Evolutionary conservation across 2,113 vertebrate species (phyloP), one percentile per base, ranked within the genome.

Genomic region (Gymnocephalus cernua): DNA sequence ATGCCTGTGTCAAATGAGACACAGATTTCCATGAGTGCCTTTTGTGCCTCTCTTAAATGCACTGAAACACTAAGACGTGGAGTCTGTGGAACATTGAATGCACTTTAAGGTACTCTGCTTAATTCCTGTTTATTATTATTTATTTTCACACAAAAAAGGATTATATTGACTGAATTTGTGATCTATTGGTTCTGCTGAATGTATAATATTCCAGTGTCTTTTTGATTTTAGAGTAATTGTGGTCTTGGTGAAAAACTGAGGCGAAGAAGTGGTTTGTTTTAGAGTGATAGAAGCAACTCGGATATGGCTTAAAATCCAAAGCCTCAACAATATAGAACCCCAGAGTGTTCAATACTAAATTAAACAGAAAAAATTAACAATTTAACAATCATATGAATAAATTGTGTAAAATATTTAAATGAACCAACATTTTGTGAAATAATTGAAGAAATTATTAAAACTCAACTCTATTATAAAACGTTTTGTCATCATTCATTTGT

Each of bases 101-200:
- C 91, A 90, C 88, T 88, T 91, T 89, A 85, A 68, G 57, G 75
- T 80, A 64, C 65, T 77, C 68, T 62, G 74, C 79, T 91, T 70
- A 70, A 73, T 47, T 48, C 27, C 23, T 45, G 29, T 27, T 45
- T 67, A 1, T 11, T 16, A 19, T 38, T 84, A 83, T 91, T 87
- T 82, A 70, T 88, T 85, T 75, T 63, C 51, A 23, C 35, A 23
- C 23, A 86, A 58, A 58, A n/a, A 74, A 23, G 3, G 1, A 78
- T 44, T 56, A 29, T 58, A n/a, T n/a, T n/a, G 56, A 80, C 23
- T 84, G 8, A 51, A 77, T 69, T 4, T 54, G 64, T 68, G 58
- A 47, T 69, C 21, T 45, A 13, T 63, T 67, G 21, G 32, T 50
- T 27, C 16, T 74, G 14, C 15, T 70, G 61, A 66, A 32, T 71